Base-by-base conservation (phyloP, 2,888 invertebrate genomes). In the Nomada fabriciana region DNA sequence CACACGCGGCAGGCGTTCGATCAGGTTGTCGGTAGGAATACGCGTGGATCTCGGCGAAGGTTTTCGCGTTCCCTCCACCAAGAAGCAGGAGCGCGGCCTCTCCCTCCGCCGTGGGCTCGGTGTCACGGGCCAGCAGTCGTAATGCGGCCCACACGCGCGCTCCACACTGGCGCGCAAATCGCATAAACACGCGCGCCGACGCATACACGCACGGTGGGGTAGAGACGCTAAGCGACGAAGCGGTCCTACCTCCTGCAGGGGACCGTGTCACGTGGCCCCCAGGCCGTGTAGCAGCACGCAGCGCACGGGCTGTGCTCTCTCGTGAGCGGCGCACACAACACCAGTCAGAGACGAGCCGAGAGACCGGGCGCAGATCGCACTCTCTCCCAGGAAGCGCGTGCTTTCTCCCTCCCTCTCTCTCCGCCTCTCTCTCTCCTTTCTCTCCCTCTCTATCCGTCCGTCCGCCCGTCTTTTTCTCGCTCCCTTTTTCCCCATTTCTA, bases 161-260 rank as follows among this genome's bases (percentile, higher is more conserved):
- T 68, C 80, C 83, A 83, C 85, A 85, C 87, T 79, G 70, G 42
- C 86, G 79, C 84, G 84, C 78, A 60, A 85, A 83, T 80, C 86
- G 85, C 83, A 82, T 80, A 88, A 86, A 88, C 88, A 88, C 90
- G 90, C 89, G 86, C 88, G 89, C 86, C 82, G 82, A 77, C 82
- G 83, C 83, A 82, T 82, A 83, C 63, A 77, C 77, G 60, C 77
- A 68, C 82, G 80, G 73, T 65, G 80, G 64, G 63, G 72, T 13
- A 63, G 72, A 42, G 70, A 70, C 70, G 70, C 50, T 59, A 78
- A 74, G 83, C 65, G 83, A 78, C 78, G 74, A 84, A 78, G 83
- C 85, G 88, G 86, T 88, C 89, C 90, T 93, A 92, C 93, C 93
- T 93, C 93, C 93, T 91, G 93, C 93, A 93, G 93, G 93, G 93